A percentile compares a stretch with the other conserved stretches of the same genome.
phyloP scores from a whole-genome alignment of 2,888 invertebrate genomes.

The Trisateles emortualis region DNA sequence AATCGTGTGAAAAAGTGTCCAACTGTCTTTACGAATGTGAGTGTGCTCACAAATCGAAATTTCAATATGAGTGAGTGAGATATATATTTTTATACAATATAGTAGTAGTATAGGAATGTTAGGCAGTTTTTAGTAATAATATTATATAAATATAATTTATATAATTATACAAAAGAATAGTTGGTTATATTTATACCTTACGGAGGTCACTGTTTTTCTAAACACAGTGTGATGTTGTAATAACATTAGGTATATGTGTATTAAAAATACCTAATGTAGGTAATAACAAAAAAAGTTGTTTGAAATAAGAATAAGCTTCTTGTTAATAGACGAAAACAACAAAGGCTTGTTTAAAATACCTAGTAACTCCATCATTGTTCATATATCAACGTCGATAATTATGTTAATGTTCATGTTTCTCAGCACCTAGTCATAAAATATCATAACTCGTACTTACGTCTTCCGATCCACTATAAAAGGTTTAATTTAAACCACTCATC shows the following conservation, averaged over 20 bases:
- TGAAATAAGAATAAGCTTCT: background rate
- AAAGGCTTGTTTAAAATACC: constrained; percentile 4
- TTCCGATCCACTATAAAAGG: constrained; percentile 21
- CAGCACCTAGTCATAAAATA: constrained; percentile 21
- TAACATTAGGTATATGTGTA: no score
- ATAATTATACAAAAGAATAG: no score
- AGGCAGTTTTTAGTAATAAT: no score
- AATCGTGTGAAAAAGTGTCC: no score
- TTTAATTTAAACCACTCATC: constrained; percentile 37
- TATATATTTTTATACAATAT: no score
- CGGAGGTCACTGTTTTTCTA: constrained; percentile 11
- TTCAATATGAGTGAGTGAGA: no score
- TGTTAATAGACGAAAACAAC: background rate
- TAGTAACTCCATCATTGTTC: background rate
- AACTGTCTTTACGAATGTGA: no score
- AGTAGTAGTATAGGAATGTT: no score
- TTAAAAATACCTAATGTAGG: no score
- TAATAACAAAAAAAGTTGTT: background rate
- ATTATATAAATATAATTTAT: no score
- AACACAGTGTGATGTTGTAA: background rate
- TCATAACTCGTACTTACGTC: constrained; percentile 1
- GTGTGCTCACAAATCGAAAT: no score
- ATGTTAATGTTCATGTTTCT: constrained; percentile 15
- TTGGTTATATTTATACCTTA: background rate
- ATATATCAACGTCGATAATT: background rate